A percentile compares a stretch with the other conserved stretches of the same genome.
Conservation (phyloP, 2,888 invertebrate genomes). For the Pyrgus malvae region DNA sequence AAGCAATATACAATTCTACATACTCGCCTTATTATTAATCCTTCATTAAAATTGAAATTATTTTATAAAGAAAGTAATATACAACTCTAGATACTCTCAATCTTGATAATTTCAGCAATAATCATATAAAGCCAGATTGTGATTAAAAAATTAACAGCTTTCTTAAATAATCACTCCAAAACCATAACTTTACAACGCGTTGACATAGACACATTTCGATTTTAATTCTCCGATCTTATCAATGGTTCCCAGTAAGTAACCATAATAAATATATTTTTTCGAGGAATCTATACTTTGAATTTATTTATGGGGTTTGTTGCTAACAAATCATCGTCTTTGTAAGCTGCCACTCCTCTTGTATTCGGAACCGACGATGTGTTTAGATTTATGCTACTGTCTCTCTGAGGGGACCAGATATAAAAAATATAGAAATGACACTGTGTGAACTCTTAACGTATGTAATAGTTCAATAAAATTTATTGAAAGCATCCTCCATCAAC, state of each 20-base stretch:
- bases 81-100: too few relatives aligned
- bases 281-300: constrained; percentile 39
- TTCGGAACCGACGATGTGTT: constrained; percentile 62
- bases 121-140: too few relatives aligned
- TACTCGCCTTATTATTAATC: too few relatives aligned
- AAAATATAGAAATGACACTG: constrained; percentile 3
- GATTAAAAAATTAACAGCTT: constrained; percentile 6
- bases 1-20: too few relatives aligned
- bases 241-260: constrained; percentile 45
- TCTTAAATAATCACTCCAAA: constrained; percentile 5
- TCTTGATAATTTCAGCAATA: too few relatives aligned
- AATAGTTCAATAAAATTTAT: too few relatives aligned
- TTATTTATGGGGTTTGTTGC: constrained; percentile 60
- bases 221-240: constrained; percentile 23
- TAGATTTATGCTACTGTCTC: constrained; percentile 56
- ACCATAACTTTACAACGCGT: constrained; percentile 14
- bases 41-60: too few relatives aligned
- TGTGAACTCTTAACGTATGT: neutral
- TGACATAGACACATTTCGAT: constrained; percentile 22
- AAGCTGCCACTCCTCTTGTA: constrained; percentile 43
- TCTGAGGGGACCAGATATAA: constrained; percentile 16
- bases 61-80: too few relatives aligned
- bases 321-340: constrained; percentile 73
- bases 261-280: constrained; percentile 65
- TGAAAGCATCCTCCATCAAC: too few relatives aligned